Evolutionary conservation across 2,797 vertebrate genomes (phyloP).

Genomic region (Chiloscyllium punctatum): DNA sequence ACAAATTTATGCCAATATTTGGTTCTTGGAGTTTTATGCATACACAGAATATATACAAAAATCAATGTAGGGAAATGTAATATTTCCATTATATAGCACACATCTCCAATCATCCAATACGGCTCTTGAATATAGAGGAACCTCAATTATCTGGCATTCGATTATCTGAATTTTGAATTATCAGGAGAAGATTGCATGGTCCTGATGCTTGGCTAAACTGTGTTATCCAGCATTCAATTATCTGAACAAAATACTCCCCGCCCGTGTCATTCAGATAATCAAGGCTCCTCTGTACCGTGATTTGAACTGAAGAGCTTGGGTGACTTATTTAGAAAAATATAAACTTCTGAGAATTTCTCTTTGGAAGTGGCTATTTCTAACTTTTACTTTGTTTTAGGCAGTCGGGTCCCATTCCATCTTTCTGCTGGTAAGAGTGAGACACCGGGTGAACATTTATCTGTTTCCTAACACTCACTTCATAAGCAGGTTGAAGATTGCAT

Average conservation of each 20-base stretch:
- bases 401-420: background rate
- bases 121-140: background rate
- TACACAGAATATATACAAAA: background rate
- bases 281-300: background rate
- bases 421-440: background rate
- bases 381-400: background rate
- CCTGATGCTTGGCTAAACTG: too few species aligned
- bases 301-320: background rate
- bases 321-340: background rate
- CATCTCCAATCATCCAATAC: background rate
- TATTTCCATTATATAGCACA: background rate
- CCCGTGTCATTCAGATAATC: too few species aligned
- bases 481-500: background rate
- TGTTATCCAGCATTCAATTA: too few species aligned
- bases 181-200: too few species aligned
- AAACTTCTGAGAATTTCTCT: background rate
- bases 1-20: background rate
- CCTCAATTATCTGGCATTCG: too few species aligned
- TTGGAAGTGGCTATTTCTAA: background rate
- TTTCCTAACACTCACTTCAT: background rate
- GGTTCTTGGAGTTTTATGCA: too few species aligned
- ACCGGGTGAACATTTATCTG: background rate
- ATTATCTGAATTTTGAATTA: too few species aligned
- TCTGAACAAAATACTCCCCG: too few species aligned
- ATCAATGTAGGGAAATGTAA: background rate